These are phyloP conservation scores for Rhinogobius similis DNA, from an alignment of 2,113 vertebrate species.

Conservation along the genomic window DNA sequence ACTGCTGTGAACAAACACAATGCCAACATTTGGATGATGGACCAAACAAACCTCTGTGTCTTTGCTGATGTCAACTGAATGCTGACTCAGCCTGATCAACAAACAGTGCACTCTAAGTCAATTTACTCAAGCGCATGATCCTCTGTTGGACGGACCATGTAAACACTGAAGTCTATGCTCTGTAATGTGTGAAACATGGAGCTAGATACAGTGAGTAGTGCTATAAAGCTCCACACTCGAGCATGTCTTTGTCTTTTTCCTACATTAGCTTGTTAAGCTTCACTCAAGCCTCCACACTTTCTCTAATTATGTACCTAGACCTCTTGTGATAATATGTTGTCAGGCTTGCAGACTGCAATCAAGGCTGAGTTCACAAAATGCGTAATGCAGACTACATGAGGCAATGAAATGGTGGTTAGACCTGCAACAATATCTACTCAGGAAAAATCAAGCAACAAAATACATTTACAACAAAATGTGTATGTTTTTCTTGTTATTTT, in stretches of 20 bases:
- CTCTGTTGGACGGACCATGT: not conserved
- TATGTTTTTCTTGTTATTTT: not conserved
- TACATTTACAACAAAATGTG: not conserved
- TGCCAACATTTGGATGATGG: slow-evolving; percentile 4
- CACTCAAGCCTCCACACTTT: slow-evolving; percentile 30
- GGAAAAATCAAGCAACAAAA: not conserved
- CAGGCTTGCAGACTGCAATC: slow-evolving; percentile 28
- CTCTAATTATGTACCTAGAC: slow-evolving; percentile 40
- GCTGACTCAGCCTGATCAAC: slow-evolving; percentile 16
- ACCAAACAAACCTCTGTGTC: slow-evolving; percentile 11
- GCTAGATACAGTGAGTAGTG: not conserved
- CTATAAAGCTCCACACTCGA: not conserved
- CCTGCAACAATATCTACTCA: too few species aligned
- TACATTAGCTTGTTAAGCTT: slow-evolving; percentile 22
- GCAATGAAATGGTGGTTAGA: not conserved
- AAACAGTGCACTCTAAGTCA: not conserved
- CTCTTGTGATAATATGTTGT: slow-evolving; percentile 27
- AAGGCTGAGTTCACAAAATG: slow-evolving; percentile 8
- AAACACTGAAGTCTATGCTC: not conserved
- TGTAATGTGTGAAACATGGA: not conserved
- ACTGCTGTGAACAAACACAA: not conserved
- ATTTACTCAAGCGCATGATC: slow-evolving; percentile 4
- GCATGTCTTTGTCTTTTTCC: not conserved
- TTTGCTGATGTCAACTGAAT: slow-evolving; percentile 1
- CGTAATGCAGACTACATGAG: not conserved